Evolutionary conservation across 2,888 invertebrate genomes (phyloP).

Genomic region (Masnerella sp.): DNA sequence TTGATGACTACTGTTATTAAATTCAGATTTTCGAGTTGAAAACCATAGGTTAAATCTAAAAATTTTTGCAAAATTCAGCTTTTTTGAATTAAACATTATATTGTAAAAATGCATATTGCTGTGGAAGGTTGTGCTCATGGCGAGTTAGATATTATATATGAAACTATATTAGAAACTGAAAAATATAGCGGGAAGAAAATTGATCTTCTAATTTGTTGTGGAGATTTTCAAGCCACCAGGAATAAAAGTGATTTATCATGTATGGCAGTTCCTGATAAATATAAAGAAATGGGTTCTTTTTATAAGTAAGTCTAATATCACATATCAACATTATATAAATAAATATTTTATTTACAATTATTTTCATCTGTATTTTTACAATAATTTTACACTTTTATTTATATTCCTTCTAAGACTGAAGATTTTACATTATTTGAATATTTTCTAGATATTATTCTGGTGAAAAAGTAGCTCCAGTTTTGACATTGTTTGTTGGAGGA

Average conservation of each 20-base stretch:
- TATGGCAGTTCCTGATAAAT: slow-evolving; percentile 98
- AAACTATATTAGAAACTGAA: slow-evolving; percentile 88
- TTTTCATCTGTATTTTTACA: no score
- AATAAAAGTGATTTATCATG: slow-evolving; percentile 92
- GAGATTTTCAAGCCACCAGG: slow-evolving; percentile 97
- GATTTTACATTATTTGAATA: no score
- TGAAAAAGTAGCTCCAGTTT: slow-evolving; percentile 90
- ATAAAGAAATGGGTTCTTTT: slow-evolving; percentile 92
- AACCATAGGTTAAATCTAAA: no score
- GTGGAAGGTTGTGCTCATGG: slow-evolving; percentile 99
- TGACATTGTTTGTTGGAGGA: slow-evolving; percentile 98
- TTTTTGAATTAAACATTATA: neutral
- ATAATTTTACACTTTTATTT: no score
- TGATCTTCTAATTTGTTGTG: slow-evolving; percentile 96
- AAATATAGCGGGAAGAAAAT: slow-evolving; percentile 86
- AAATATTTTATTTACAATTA: no score
- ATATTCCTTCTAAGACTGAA: no score
- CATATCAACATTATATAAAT: no score
- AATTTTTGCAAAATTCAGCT: no score
- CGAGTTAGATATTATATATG: slow-evolving; percentile 96
- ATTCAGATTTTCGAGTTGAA: no score
- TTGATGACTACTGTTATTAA: no score
- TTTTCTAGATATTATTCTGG: slow-evolving; percentile 97
- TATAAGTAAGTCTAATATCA: slow-evolving; percentile 88
- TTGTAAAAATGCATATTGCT: slow-evolving; percentile 78